Evolutionary conservation across 2,797 vertebrate genomes (phyloP), one percentile per base, ranked within the genome.

Genomic region (Leptoclinus maculatus): DNA sequence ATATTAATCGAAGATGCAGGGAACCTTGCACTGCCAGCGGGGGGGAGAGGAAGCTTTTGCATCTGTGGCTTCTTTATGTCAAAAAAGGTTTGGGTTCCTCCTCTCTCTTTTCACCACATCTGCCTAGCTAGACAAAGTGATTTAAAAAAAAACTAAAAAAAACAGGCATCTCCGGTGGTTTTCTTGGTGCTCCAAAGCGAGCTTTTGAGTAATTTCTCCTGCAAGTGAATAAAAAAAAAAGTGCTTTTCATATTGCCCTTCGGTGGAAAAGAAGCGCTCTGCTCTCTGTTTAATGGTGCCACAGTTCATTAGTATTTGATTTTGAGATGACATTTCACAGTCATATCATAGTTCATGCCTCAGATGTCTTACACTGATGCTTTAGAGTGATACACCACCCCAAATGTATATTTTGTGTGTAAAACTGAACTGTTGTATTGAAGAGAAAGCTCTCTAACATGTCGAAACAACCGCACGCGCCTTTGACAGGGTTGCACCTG

Each of bases 1-100:
- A 94, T 94, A 92, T 91, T 86, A 78, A 92, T 86, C 43, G 78
- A 90, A 88, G 86, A 88, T 81, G 80, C 74, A 77, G 83, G 82
- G 74, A 88, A 76, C 64, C 83, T 73, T 41, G 76, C 68, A 70
- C 87, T 64, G 79, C 85, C 83, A 86, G 81, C 6, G 81, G 85
- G 87, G 87, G 47, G 70, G 79, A 89, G 83, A 85, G 79, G 78
- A 70, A 69, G 74, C 74, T 54, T 56, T 64, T 65, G 68, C 67
- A 78, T 78, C 12, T 62, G 70, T 79, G 81, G 45, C 67, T 66
- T 67, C 65, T 82, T 79, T 57, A 73, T 84, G 74, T 82, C 73
- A 83, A 66, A 34, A 34, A 82, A 36, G 53, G 69, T 17, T 79
- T 47, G 34, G 27, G 12, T 56, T 71, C n/a, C 36, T 54, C 41